These are phyloP conservation scores for Eumerus sabulonum DNA, from an alignment of 2,888 invertebrate genomes.

Conservation along the genomic window DNA sequence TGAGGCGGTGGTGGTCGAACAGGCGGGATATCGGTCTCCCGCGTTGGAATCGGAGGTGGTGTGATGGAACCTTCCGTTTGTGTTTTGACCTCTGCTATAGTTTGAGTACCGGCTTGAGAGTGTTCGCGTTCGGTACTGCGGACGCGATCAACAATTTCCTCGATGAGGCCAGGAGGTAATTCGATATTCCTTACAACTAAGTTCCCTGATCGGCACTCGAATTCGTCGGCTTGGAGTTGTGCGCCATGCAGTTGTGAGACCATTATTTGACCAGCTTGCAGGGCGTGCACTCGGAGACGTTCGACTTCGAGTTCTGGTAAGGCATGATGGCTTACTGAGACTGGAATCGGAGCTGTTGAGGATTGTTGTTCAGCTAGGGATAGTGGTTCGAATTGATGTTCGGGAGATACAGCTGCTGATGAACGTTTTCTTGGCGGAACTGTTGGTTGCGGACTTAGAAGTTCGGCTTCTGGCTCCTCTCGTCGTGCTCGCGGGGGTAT, in stretches of 20 bases:
- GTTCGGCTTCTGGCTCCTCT: slow-evolving; percentile 72
- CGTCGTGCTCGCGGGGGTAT: slow-evolving; percentile 58
- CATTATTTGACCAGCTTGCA: slow-evolving; percentile 88
- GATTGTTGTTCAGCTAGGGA: slow-evolving; percentile 29
- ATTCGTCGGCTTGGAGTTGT: slow-evolving; percentile 85
- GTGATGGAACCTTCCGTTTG: slow-evolving; percentile 68
- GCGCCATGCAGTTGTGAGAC: slow-evolving; percentile 90
- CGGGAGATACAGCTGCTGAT: slow-evolving; percentile 17
- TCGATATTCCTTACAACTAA: slow-evolving; percentile 85
- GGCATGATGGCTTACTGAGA: slow-evolving; percentile 80
- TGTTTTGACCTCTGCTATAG: slow-evolving; percentile 75
- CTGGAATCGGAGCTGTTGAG: slow-evolving; percentile 36
- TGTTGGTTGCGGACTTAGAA: slow-evolving; percentile 71
- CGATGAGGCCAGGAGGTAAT: slow-evolving; percentile 84
- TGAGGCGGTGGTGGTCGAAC: slow-evolving; percentile 56
- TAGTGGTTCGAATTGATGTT: slow-evolving; percentile 43
- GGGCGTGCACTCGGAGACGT: slow-evolving; percentile 86
- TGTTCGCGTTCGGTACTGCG: slow-evolving; percentile 71
- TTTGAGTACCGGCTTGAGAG: slow-evolving; percentile 64
- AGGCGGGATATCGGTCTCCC: slow-evolving; percentile 56
- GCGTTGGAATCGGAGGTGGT: slow-evolving; percentile 67
- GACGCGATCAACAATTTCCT: slow-evolving; percentile 82
- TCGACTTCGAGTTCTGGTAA: slow-evolving; percentile 89
- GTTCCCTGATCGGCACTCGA: slow-evolving; percentile 85
- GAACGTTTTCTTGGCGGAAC: slow-evolving; percentile 76